Evolutionary conservation across 2,797 vertebrate genomes (phyloP), one percentile per base, ranked within the genome.

Genomic region (Ataeniobius toweri): DNA sequence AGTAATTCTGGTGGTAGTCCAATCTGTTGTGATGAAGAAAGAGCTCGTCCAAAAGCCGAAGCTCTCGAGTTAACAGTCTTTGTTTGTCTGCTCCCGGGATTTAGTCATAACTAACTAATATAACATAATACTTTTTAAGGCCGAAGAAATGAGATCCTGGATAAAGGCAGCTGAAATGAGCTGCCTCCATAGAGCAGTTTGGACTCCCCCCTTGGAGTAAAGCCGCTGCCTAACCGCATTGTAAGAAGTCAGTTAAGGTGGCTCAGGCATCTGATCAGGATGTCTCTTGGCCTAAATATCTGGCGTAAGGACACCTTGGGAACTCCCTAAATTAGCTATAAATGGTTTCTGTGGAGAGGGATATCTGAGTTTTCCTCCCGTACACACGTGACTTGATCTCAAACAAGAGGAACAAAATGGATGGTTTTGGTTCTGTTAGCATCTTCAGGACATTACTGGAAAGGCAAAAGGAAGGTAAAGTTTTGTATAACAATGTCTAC

Each of bases 401-500:
- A 16, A 20, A 67, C 63, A 67, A 39, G 18, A 39, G 20, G 9
- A 65, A 65, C 18, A 39, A 31, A 65, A 41, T 39, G 9, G 36
- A 22, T 39, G 9, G 39, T 5, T 67, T 8, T 12, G 36, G 63
- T 22, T 41, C 9, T 67, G 63, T 67, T 41, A 67, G 18, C 63
- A 67, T 67, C 4, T 41, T 41, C 20, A 41, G 63, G 36, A 9
- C 20, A 24, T 5, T 39, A 73, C 26, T 41, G 3, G 22, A 14
- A 39, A 39, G 22, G 26, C 22, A 59, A 75, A 78, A 75, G 51
- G 55, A 73, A 55, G 75, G 41, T 6, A 53, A 72, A 78, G 58
- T 82, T 36, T 48, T 74, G 53, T 80, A 83, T 83, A 74, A 80
- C 79, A 50, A 80, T 39, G 63, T 83, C 74, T 48, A 41, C 13